Conservation (phyloP, 2,888 invertebrate genomes). For the Volucella inanis region DNA sequence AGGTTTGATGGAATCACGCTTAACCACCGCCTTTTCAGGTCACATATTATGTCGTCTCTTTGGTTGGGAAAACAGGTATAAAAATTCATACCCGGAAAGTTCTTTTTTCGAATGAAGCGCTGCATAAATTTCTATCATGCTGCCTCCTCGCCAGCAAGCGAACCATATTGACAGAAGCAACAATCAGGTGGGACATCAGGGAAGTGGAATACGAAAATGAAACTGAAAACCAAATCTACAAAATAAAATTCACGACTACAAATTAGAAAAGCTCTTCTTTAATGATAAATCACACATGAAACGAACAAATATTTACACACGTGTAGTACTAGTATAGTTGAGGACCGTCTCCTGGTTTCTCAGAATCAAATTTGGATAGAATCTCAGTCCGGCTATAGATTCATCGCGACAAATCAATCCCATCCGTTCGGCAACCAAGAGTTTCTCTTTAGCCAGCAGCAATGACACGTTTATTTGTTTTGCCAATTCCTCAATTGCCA, state of each 20-base stretch:
- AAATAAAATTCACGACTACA: not conserved
- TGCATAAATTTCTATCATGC: no score
- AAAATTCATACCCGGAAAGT: no score
- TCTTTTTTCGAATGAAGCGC: no score
- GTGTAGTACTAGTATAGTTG: conserved; percentile 39
- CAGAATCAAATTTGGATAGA: conserved; percentile 95
- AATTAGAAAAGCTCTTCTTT: conserved; percentile 42
- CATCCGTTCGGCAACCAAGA: conserved; percentile 92
- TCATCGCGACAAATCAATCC: conserved; percentile 97
- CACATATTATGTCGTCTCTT: no score
- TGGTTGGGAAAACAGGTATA: no score
- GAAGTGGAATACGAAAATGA: no score
- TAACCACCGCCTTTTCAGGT: no score
- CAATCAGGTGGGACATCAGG: no score
- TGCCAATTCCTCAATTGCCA: conserved; percentile 95
- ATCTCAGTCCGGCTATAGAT: conserved; percentile 95
- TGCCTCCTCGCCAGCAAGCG: no score
- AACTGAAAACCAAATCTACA: no score
- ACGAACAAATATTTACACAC: conserved; percentile 35
- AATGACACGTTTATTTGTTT: conserved; percentile 92
- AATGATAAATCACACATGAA: conserved; percentile 31
- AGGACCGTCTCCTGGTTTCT: conserved; percentile 50
- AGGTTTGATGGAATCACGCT: no score
- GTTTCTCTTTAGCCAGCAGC: conserved; percentile 93
- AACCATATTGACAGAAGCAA: no score